phyloP scores from a whole-genome alignment of 2,888 invertebrate genomes.

The Glaucopsyche alexis region DNA sequence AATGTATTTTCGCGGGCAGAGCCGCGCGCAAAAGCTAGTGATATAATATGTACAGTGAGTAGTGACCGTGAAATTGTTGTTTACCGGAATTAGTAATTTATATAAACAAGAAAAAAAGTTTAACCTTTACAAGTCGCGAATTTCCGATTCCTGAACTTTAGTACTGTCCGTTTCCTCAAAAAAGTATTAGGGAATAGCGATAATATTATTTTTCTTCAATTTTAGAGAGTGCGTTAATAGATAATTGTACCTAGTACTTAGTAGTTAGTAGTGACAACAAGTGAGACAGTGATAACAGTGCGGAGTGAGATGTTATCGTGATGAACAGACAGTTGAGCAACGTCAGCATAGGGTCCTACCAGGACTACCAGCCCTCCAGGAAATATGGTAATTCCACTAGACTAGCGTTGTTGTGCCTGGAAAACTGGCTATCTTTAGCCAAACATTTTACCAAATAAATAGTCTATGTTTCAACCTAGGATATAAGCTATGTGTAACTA shows the following conservation, averaged over 20 bases:
- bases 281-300: background rate
- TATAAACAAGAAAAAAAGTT: background rate
- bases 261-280: constrained; percentile 15
- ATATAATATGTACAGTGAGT: background rate
- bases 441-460: too few species aligned
- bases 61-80: background rate
- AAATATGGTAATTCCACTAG: constrained; percentile 59
- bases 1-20: too few species aligned
- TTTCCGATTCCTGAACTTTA: constrained; percentile 1
- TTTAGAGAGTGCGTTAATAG: background rate
- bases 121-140: background rate
- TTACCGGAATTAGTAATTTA: background rate
- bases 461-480: background rate
- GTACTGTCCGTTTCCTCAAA: background rate
- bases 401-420: background rate
- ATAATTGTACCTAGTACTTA: background rate
- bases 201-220: background rate
- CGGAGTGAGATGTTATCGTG: constrained; percentile 43
- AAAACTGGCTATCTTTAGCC: background rate
- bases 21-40: too few species aligned
- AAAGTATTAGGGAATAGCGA: background rate
- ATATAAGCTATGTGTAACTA: background rate
- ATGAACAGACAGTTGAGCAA: constrained; percentile 75
- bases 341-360: constrained; percentile 70
- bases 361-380: constrained; percentile 71